phyloP scores from a whole-genome alignment of 1,140 invertebrate species.

The Calliphora vicina region DNA sequence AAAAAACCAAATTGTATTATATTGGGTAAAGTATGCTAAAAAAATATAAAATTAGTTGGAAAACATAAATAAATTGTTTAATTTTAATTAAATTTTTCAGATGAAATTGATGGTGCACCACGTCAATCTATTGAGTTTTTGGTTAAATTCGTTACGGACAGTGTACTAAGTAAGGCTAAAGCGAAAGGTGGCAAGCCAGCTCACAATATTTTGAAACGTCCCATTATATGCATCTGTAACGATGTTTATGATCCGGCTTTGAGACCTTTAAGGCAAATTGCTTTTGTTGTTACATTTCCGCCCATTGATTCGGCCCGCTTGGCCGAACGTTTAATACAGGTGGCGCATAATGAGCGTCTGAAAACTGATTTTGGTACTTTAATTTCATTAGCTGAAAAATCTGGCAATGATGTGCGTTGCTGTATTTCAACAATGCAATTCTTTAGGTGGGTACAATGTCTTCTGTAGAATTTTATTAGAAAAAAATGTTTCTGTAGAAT shows the following conservation, averaged over 20 bases:
- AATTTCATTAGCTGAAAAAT: slow-evolving; percentile 79
- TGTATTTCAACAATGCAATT: slow-evolving; percentile 89
- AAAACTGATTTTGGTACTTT: slow-evolving; percentile 76
- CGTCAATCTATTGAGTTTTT: slow-evolving; percentile 86
- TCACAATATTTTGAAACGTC: slow-evolving; percentile 73
- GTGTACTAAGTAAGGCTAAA: slow-evolving; percentile 66
- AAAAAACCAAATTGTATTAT: slow-evolving; percentile 92
- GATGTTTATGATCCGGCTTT: slow-evolving; percentile 89
- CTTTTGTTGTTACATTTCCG: slow-evolving; percentile 80
- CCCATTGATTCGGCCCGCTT: slow-evolving; percentile 70
- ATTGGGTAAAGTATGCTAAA: slow-evolving; percentile 66
- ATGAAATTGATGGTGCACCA: slow-evolving; percentile 96
- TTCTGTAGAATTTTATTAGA: too few species aligned
- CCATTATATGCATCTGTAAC: slow-evolving; percentile 97
- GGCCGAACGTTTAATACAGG: slow-evolving; percentile 73
- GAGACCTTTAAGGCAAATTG: slow-evolving; percentile 74
- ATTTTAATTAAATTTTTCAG: slow-evolving; percentile 62
- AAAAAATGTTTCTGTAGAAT: too few species aligned
- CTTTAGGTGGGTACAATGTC: slow-evolving; percentile 63
- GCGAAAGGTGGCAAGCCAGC: slow-evolving; percentile 66
- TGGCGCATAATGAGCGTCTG: slow-evolving; percentile 74
- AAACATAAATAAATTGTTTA: background rate
- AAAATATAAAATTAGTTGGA: background rate
- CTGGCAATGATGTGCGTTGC: slow-evolving; percentile 86
- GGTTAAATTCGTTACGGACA: slow-evolving; percentile 79